phyloP scores from a whole-genome alignment of 1,140 invertebrate species.

The Tetramorium simillimum region DNA sequence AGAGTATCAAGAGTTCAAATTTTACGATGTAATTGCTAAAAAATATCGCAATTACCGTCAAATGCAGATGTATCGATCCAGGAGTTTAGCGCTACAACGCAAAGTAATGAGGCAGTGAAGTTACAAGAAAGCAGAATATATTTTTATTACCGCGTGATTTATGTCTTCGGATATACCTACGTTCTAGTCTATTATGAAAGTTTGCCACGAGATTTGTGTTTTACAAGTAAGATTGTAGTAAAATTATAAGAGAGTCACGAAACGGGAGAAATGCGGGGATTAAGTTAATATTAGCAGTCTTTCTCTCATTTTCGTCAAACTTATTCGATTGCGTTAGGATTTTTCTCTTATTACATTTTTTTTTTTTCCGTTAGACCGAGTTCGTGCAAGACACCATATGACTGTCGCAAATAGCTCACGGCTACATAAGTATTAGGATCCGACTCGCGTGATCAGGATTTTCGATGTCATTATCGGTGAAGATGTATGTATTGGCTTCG shows the following conservation, averaged over 20 bases:
- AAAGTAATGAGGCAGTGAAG: background rate
- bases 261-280: background rate
- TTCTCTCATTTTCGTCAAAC: slow-evolving; percentile 18
- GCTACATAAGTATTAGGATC: background rate
- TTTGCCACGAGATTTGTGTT: slow-evolving; percentile 13
- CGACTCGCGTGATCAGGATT: slow-evolving; percentile 52
- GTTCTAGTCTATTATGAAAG: slow-evolving; percentile 16
- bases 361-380: background rate
- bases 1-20: background rate
- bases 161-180: background rate
- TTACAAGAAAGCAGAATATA: slow-evolving; percentile 2
- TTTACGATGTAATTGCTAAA: background rate
- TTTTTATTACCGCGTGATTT: slow-evolving; percentile 36
- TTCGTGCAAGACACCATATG: slow-evolving; percentile 23
- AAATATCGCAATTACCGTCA: background rate
- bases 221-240: slow-evolving; percentile 30
- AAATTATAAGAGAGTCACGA: slow-evolving; percentile 45
- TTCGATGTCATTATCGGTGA: slow-evolving; percentile 64
- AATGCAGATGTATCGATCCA: slow-evolving; percentile 1
- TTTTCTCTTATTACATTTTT: slow-evolving; percentile 36
- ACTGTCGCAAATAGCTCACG: slow-evolving; percentile 23
- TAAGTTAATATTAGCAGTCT: slow-evolving; percentile 13
- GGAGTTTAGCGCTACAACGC: background rate
- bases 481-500: slow-evolving; percentile 66
- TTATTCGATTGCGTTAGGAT: slow-evolving; percentile 12